Conservation (phyloP, 2,888 invertebrate genomes). For the Nephrotoma flavescens region DNA sequence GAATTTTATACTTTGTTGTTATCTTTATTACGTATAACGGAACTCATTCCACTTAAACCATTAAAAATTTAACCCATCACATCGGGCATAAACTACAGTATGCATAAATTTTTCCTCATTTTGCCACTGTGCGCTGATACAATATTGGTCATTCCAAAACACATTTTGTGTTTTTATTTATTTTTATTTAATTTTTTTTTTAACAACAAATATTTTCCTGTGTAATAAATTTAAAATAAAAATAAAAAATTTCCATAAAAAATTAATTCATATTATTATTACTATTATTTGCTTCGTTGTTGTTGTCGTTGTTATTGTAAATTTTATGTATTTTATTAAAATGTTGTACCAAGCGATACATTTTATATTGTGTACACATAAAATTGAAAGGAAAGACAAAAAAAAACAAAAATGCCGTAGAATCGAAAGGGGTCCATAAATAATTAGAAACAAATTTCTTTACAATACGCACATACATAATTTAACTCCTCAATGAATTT, state of each 20-base stretch:
- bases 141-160: neutral
- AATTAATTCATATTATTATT: neutral
- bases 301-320: neutral
- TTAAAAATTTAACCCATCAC: neutral
- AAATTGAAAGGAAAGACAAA: neutral
- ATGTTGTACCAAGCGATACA: neutral
- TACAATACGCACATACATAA: neutral
- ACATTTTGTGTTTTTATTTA: neutral
- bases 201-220: neutral
- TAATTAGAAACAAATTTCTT: neutral
- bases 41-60: neutral
- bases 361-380: neutral
- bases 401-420: neutral
- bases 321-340: neutral
- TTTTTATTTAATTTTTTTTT: neutral
- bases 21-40: too few relatives aligned
- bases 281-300: neutral
- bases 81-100: neutral
- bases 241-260: neutral
- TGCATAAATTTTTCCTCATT: neutral
- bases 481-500: neutral
- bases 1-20: neutral
- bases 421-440: neutral
- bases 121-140: neutral
- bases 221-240: neutral